These are phyloP conservation scores for Gibbula magus DNA, from an alignment of 2,888 invertebrate species.

Conservation along the genomic window DNA sequence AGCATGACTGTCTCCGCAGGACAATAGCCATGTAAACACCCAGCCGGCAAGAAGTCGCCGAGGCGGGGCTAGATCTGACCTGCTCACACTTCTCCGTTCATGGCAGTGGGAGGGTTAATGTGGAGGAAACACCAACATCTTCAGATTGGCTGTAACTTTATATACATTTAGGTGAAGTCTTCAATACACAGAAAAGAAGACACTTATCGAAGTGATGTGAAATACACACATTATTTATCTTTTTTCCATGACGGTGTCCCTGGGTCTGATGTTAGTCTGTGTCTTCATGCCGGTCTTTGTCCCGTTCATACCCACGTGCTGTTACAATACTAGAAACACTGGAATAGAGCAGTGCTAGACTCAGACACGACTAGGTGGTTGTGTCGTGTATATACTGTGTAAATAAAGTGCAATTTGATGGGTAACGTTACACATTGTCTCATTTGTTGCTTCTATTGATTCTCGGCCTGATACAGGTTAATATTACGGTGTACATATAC, in stretches of 20 bases:
- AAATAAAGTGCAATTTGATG: slow-evolving; percentile 13
- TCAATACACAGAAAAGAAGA: slow-evolving; percentile 4
- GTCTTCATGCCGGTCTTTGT: background rate
- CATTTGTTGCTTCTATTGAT: background rate
- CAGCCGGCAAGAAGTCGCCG: slow-evolving; percentile 26
- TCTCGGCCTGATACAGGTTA: background rate
- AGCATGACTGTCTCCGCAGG: slow-evolving; percentile 31
- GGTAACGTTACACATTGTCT: slow-evolving; percentile 1
- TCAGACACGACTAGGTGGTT: background rate
- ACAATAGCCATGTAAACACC: slow-evolving; percentile 32
- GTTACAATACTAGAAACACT: slow-evolving; percentile 1
- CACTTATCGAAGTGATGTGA: slow-evolving; percentile 21
- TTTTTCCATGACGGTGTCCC: background rate
- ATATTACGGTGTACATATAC: background rate
- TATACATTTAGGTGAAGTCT: background rate
- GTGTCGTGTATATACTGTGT: slow-evolving; percentile 5
- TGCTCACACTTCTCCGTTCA: background rate
- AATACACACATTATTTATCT: slow-evolving; percentile 3
- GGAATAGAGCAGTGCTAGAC: background rate
- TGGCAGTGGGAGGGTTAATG: background rate
- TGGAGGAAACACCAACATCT: background rate
- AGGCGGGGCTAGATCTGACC: slow-evolving; percentile 13
- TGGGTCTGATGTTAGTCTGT: too few relatives aligned
- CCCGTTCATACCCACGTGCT: background rate
- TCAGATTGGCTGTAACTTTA: slow-evolving; percentile 18